These are phyloP conservation scores for Strigamia transsilvanica DNA, from an alignment of 2,888 invertebrate genomes.

Conservation along the genomic window DNA sequence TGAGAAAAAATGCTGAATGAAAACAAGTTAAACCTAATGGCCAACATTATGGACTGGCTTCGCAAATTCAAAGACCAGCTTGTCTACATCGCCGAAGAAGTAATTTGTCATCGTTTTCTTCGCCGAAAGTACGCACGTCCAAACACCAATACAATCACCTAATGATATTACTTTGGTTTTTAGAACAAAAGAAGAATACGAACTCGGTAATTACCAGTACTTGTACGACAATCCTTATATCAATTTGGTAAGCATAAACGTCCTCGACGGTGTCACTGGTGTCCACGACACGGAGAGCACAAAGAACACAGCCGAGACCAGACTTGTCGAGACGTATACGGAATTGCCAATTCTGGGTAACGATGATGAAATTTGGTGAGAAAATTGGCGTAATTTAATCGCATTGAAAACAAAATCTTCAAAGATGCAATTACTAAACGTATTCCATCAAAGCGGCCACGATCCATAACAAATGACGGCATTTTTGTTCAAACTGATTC, in stretches of 20 bases:
- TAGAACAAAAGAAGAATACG: too few relatives aligned
- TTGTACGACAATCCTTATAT: slow-evolving; percentile 25
- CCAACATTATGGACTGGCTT: neutral
- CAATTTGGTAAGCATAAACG: neutral
- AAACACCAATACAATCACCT: too few relatives aligned
- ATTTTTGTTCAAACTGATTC: slow-evolving; percentile 38
- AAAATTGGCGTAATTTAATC: neutral
- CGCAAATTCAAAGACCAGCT: slow-evolving; percentile 20
- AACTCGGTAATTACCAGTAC: slow-evolving; percentile 9
- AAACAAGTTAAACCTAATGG: neutral
- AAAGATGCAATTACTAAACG: slow-evolving; percentile 10
- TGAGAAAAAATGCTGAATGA: neutral
- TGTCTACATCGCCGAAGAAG: slow-evolving; percentile 17
- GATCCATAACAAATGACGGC: neutral
- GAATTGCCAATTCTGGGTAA: slow-evolving; percentile 25
- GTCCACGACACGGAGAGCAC: neutral
- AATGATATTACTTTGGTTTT: too few relatives aligned
- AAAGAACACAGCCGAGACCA: too few relatives aligned
- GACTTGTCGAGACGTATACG: neutral
- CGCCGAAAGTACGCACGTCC: too few relatives aligned
- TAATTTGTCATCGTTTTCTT: slow-evolving; percentile 4
- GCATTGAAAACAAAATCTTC: neutral
- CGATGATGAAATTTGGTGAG: slow-evolving; percentile 19
- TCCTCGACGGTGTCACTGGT: neutral
- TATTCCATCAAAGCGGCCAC: neutral